A percentile compares a stretch with the other conserved stretches of the same genome.
phyloP scores from a whole-genome alignment of 1,140 invertebrate genomes.

The Pteromalus puparum region DNA sequence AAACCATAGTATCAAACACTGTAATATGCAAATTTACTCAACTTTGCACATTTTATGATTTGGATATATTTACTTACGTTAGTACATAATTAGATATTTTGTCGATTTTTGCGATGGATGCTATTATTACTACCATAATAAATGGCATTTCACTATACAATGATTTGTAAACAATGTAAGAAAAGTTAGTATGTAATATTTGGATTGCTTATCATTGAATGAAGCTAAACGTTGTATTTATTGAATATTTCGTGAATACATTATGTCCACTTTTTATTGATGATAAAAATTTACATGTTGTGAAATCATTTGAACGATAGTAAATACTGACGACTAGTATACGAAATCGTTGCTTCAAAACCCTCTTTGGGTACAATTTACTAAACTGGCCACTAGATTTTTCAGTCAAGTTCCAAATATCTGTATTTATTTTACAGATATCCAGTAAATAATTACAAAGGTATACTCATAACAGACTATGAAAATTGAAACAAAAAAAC shows the following conservation, averaged over 20 bases:
- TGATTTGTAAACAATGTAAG: constrained; percentile 4
- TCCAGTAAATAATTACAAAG: neutral
- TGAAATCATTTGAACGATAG: neutral
- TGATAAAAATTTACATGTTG: constrained; percentile 3
- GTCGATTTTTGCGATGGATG: neutral
- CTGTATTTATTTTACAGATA: neutral
- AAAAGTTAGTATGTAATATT: neutral
- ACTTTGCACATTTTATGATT: neutral
- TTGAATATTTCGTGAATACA: neutral
- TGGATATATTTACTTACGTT: constrained; percentile 8
- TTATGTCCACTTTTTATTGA: neutral
- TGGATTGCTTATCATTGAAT: neutral
- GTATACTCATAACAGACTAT: neutral
- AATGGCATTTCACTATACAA: neutral
- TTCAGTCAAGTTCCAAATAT: neutral
- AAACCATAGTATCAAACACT: constrained; percentile 39
- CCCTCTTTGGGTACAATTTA: neutral
- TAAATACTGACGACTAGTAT: neutral
- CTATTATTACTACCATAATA: neutral
- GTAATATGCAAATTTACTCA: constrained; percentile 15
- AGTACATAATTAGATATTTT: neutral
- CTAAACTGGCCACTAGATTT: neutral
- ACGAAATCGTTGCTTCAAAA: neutral
- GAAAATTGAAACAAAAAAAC: neutral
- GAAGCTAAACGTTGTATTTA: neutral